These are phyloP conservation scores for Gila robusta DNA, from an alignment of 2,797 vertebrate species.

Conservation along the genomic window DNA sequence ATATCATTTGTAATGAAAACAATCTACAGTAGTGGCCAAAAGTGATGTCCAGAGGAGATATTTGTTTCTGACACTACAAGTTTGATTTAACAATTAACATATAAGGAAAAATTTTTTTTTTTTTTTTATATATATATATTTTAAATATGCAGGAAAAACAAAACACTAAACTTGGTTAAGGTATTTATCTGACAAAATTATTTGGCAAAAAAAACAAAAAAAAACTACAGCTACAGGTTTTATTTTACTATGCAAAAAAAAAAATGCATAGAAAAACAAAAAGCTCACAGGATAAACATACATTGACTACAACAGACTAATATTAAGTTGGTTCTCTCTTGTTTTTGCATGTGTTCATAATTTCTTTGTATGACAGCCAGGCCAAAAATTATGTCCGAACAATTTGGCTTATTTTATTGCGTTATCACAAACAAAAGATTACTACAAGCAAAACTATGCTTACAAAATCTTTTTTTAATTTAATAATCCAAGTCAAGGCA, in stretches of 20 bases:
- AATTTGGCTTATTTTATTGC: background rate
- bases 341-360: background rate
- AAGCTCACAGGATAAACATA: background rate
- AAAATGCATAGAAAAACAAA: background rate
- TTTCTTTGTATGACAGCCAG: background rate
- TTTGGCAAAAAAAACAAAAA: background rate
- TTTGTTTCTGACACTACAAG: background rate
- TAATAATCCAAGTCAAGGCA: background rate
- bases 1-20: background rate
- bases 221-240: background rate
- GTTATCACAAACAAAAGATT: background rate
- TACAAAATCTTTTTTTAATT: background rate
- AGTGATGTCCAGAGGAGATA: background rate
- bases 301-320: background rate
- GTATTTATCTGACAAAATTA: background rate
- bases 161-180: background rate
- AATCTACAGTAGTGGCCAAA: background rate
- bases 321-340: background rate
- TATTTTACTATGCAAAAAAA: background rate
- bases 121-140: background rate
- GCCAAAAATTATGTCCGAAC: background rate
- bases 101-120: background rate
- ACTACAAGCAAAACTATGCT: background rate
- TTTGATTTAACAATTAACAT: background rate
- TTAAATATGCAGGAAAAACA: background rate